Evolutionary conservation across 2,797 vertebrate genomes (phyloP).

Genomic region (Zonotrichia albicollis): DNA sequence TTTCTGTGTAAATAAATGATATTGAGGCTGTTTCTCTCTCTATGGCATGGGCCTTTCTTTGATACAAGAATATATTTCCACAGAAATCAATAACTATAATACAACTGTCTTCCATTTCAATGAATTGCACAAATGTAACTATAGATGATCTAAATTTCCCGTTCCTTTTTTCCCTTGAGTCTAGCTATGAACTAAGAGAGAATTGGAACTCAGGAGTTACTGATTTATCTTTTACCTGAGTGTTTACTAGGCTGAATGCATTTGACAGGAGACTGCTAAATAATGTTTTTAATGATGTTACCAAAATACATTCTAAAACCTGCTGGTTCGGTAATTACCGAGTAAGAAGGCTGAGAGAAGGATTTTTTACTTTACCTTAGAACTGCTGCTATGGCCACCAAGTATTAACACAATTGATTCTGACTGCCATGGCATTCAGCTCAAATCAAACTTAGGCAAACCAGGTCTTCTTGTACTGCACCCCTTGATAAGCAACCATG

Average conservation of each 20-base stretch:
- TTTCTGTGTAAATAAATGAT: neutral
- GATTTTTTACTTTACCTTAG: neutral
- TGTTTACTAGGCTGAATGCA: neutral
- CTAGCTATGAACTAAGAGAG: neutral
- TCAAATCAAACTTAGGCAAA: neutral
- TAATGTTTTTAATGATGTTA: neutral
- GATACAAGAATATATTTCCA: neutral
- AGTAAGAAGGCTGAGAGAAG: neutral
- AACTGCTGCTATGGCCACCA: neutral
- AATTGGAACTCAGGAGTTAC: neutral
- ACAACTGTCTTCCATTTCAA: neutral
- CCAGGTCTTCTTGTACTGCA: neutral
- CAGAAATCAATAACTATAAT: neutral
- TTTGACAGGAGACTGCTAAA: neutral
- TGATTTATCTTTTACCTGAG: neutral
- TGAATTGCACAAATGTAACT: neutral
- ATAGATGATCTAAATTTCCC: neutral
- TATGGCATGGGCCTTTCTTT: neutral
- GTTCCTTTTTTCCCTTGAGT: neutral
- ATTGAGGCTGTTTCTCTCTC: neutral
- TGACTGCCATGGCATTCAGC: neutral
- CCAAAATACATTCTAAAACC: neutral
- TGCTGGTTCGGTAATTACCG: neutral
- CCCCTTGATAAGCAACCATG: accelerated
- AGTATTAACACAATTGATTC: neutral